Evolutionary conservation across 2,113 vertebrate genomes (phyloP), one percentile per base, ranked within the genome.

Genomic region (Stercorarius parasiticus): DNA sequence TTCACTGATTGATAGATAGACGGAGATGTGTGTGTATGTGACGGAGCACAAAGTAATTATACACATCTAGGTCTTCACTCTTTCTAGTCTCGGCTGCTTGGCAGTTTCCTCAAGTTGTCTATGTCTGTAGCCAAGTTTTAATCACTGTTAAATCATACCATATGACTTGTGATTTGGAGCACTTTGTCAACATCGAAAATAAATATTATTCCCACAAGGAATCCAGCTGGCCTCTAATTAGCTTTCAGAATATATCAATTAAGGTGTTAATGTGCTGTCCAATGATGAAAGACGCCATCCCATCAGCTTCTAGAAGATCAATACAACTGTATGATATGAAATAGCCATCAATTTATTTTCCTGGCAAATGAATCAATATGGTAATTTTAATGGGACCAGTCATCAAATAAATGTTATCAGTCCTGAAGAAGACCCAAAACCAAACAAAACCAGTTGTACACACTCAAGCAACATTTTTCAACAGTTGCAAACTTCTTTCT

Each of bases 311-410:
- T 79, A 50, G 64, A 66, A 89, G 90, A 97, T 95, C 94, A 95
- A 95, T 94, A 91, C 17, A 13, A 62, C 27, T 30, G 64, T 38
- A 72, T 65, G 71, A 53, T 77, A 91, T 34, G 67, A 97, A 64
- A 88, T 76, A 76, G 26, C 43, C 73, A 82, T 85, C 78, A 42
- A 98, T 95, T 88, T 90, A 86, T 97, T 95, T 97, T 93, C 83
- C 71, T 97, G 92, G 79, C 83, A 97, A 90, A 91, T 47, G 6
- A 88, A 97, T 97, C 92, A 61, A 96, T 98, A 74, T 6, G 13
- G 66, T 42, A 59, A 53, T 93, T 97, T 96, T 96, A 97, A 97
- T 81, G 62, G 61, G 32, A 94, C 19, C 69, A 80, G 70, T 94
- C 78, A 91, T 84, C 93, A 95, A 86, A 84, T 53, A 74, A 90